Evolutionary conservation across 2,797 vertebrate species (phyloP), one percentile per base, ranked within the genome.

Genomic region (Enteromius radiatus): DNA sequence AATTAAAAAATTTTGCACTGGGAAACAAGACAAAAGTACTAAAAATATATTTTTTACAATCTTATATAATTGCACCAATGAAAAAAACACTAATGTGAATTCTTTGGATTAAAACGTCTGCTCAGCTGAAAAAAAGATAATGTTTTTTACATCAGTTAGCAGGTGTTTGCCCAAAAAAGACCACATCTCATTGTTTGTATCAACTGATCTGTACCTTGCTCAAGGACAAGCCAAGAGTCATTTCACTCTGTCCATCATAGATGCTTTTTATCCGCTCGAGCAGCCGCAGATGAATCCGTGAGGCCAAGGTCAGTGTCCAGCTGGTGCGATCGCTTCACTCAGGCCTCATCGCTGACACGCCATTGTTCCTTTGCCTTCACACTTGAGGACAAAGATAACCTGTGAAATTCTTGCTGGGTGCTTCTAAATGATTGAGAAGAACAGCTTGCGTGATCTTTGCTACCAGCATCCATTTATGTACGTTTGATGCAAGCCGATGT

Each of bases 381-480:
- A 89, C 88, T 91, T 86, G 85, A 89, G 85, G 71, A 90, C 88
- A 91, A 91, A 91, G 88, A 91, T 91, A 91, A 89, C 88, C 81
- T 86, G 87, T 89, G 88, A 89, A 89, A 89, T 90, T 87, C 86
- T 70, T 88, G 7, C 81, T 77, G 80, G 63, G 70, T 84, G 82
- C 78, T 88, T 82, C 65, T 43, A 68, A 19, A 31, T 88, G 74
- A 87, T 84, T 86, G 88, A 85, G 82, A 81, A 89, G 86, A 77
- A 82, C 87, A 88, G 84, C 81, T 43, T 86, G 88, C 64, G 10
- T 15, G 10, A 54, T 77, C 54, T 75, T 21, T 74, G 4, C 54
- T 36, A 68, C 77, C 71, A 28, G 45, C 17, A 45, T 76, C 41
- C 61, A 80, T 85, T 31, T 75, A 75, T 74, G 76, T 19, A 41